Conservation (phyloP, 2,888 invertebrate species). For the Cyrtodaria siliqua region DNA sequence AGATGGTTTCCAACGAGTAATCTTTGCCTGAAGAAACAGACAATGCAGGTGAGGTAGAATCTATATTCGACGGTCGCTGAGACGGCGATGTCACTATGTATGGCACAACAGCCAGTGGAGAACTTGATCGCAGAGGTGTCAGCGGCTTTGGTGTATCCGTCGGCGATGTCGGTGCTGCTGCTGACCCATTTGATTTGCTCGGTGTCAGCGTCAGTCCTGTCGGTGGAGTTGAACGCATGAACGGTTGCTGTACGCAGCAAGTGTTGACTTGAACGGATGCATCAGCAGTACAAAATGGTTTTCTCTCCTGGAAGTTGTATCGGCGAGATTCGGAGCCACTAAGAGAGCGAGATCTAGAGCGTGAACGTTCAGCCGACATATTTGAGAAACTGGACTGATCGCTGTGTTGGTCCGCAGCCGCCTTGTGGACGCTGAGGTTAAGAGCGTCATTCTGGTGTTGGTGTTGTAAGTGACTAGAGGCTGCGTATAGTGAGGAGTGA, state of each 20-base stretch:
- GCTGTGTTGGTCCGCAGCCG: constrained; percentile 44
- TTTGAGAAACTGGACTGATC: constrained; percentile 65
- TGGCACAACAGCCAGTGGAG: constrained; percentile 55
- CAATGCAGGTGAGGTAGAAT: constrained; percentile 62
- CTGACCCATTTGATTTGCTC: constrained; percentile 6
- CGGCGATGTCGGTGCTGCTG: neutral
- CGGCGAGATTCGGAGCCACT: constrained; percentile 64
- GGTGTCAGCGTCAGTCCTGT: constrained; percentile 5
- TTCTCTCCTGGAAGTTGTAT: constrained; percentile 15
- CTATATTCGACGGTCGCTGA: constrained; percentile 50
- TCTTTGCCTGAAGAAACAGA: constrained; percentile 64
- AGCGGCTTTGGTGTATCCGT: constrained; percentile 27
- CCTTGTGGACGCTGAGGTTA: constrained; percentile 73
- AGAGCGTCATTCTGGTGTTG: constrained; percentile 79
- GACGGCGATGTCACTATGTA: constrained; percentile 62
- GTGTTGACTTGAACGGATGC: constrained; percentile 71
- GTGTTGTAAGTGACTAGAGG: constrained; percentile 68
- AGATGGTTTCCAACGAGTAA: constrained; percentile 73
- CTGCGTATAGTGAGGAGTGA: constrained; percentile 57
- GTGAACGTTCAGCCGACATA: constrained; percentile 63
- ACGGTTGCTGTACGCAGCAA: constrained; percentile 63
- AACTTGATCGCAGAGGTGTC: too few relatives aligned
- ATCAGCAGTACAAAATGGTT: constrained; percentile 28
- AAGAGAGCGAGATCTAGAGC: constrained; percentile 66
- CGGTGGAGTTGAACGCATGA: too few relatives aligned